Conservation (phyloP, 2,888 invertebrate genomes). For the Microctonus brassicae region DNA sequence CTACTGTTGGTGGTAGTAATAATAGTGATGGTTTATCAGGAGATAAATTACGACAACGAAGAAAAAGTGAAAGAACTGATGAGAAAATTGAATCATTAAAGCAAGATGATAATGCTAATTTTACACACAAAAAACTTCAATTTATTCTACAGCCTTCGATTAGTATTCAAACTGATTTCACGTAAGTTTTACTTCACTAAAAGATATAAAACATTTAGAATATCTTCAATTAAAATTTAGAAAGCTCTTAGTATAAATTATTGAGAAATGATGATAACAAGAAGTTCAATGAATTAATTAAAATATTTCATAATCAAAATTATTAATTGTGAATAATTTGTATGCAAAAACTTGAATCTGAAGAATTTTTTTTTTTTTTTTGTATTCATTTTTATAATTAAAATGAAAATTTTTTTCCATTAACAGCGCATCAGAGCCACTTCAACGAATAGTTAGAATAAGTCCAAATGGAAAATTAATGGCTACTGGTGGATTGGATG, state of each 20-base stretch:
- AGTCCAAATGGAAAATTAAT: constrained; percentile 83
- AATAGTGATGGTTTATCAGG: constrained; percentile 44
- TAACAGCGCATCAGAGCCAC: constrained; percentile 77
- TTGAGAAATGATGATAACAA: too few species aligned
- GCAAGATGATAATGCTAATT: constrained; percentile 56
- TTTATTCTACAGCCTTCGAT: constrained; percentile 84
- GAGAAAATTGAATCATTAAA: constrained; percentile 54
- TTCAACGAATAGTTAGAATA: constrained; percentile 88
- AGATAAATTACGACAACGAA: constrained; percentile 72
- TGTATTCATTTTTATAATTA: constrained; percentile 2
- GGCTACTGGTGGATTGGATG: constrained; percentile 94
- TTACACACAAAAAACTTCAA: constrained; percentile 74
- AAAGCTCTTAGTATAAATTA: too few species aligned
- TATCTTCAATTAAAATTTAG: too few species aligned
- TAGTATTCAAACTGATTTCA: constrained; percentile 89
- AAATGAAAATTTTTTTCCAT: constrained; percentile 44
- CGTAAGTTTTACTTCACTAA: too few species aligned
- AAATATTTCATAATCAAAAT: too few species aligned
- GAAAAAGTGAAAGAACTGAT: constrained; percentile 72
- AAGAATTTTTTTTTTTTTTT: neutral
- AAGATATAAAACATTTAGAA: too few species aligned
- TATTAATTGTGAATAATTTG: too few species aligned
- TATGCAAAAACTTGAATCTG: too few species aligned
- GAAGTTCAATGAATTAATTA: too few species aligned
- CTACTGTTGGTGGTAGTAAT: constrained; percentile 7